Conservation (phyloP, 2,888 invertebrate species). For the Cantharis rufa region DNA sequence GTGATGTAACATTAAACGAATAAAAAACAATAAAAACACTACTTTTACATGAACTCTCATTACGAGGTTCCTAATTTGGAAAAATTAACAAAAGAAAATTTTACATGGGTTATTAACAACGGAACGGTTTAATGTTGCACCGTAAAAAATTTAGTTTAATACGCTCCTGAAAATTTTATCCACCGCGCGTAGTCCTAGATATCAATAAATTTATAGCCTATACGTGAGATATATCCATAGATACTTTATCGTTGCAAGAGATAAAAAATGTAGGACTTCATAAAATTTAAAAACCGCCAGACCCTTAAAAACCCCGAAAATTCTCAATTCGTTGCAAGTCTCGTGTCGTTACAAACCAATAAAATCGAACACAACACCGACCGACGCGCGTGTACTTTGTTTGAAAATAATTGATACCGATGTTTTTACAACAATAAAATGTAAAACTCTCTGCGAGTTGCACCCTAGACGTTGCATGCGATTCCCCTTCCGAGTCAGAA, state of each 20-base stretch:
- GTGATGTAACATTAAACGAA: conserved; percentile 1
- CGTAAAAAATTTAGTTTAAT: conserved; percentile 22
- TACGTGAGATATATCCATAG: conserved; percentile 36
- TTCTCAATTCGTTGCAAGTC: conserved; percentile 20
- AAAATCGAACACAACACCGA: neutral
- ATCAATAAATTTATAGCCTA: conserved; percentile 36
- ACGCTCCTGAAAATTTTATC: conserved; percentile 28
- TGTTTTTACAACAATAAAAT: neutral
- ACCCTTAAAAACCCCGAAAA: conserved; percentile 18
- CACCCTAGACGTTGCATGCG: neutral
- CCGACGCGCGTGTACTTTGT: neutral
- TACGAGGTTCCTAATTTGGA: neutral
- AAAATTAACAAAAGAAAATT: neutral
- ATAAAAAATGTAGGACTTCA: conserved; percentile 31
- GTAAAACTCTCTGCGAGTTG: neutral
- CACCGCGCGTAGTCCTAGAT: conserved; percentile 26
- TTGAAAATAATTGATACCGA: neutral
- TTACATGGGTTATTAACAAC: neutral
- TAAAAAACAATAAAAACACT: neutral
- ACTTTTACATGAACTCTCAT: neutral
- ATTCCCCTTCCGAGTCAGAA: neutral
- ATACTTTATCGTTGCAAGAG: conserved; percentile 28
- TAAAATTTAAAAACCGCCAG: conserved; percentile 31
- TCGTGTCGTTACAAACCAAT: neutral
- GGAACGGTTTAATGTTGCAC: neutral